Conservation (phyloP, 2,888 invertebrate genomes). For the Pegoplata infirma region DNA sequence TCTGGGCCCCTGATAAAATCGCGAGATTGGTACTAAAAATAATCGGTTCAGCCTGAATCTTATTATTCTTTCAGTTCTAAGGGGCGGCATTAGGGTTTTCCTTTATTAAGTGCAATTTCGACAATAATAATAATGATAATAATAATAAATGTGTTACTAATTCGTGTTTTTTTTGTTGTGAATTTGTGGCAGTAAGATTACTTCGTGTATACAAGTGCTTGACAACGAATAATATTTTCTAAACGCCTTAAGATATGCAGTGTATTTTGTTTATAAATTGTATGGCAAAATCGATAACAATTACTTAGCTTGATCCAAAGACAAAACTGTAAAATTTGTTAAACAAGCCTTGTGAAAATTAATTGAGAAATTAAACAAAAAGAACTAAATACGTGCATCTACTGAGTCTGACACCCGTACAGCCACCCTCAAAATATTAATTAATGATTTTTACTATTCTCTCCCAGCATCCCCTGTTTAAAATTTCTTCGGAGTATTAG, state of each 20-base stretch:
- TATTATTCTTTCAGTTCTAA: too few species aligned
- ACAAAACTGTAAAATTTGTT: too few species aligned
- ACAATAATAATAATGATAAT: too few species aligned
- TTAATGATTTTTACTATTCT: neutral
- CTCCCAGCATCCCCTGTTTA: neutral
- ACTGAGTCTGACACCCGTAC: too few species aligned
- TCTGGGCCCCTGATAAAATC: too few species aligned
- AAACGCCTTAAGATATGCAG: slow-evolving; percentile 15
- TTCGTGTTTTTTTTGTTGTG: too few species aligned
- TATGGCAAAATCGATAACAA: slow-evolving; percentile 23
- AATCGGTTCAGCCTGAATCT: too few species aligned
- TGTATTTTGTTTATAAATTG: neutral
- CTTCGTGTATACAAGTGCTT: neutral
- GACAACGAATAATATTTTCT: neutral
- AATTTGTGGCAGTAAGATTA: neutral
- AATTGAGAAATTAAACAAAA: neutral
- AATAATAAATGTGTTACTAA: too few species aligned
- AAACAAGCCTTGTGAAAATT: neutral
- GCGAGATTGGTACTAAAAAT: too few species aligned
- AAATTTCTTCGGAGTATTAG: too few species aligned
- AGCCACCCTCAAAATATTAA: neutral
- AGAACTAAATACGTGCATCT: neutral
- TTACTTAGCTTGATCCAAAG: neutral
- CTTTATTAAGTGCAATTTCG: too few species aligned
- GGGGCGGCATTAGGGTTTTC: too few species aligned